Evolutionary conservation across 2,113 vertebrate species (phyloP).

Genomic region (Sphyrna mokarran): DNA sequence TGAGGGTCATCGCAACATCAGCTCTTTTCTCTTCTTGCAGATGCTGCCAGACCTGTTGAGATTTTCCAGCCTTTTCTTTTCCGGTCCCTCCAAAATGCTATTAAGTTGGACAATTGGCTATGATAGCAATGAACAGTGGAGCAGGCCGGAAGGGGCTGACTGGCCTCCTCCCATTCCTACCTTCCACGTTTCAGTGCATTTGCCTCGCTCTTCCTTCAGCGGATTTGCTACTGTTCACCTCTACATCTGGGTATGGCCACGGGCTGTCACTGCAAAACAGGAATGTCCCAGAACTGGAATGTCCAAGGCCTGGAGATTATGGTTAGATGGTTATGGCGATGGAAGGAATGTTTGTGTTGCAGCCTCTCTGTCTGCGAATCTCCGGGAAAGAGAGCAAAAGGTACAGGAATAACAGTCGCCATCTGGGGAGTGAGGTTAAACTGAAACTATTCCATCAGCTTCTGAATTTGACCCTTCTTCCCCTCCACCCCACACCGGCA

Average conservation of each 20-base stretch:
- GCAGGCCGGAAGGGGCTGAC: too few species aligned
- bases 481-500: background rate
- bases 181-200: too few species aligned
- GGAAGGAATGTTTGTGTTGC: background rate
- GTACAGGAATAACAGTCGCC: background rate
- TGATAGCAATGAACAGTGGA: too few species aligned
- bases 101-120: too few species aligned
- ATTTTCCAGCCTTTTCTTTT: too few species aligned
- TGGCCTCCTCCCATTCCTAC: too few species aligned
- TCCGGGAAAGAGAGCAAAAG: background rate
- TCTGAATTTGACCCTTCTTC: background rate
- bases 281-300: background rate
- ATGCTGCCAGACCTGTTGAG: too few species aligned
- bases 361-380: background rate
- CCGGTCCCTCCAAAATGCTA: too few species aligned
- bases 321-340: background rate
- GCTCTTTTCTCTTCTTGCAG: too few species aligned
- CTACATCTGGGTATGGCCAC: background rate
- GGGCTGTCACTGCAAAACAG: background rate
- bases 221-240: too few species aligned
- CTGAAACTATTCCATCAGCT: background rate
- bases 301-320: background rate
- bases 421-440: background rate
- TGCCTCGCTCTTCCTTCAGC: too few species aligned
- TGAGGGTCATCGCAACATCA: too few species aligned